A percentile compares a stretch with the other conserved stretches of the same genome.
phyloP scores from a whole-genome alignment of 2,888 invertebrate genomes.

The Athalia rosae region DNA sequence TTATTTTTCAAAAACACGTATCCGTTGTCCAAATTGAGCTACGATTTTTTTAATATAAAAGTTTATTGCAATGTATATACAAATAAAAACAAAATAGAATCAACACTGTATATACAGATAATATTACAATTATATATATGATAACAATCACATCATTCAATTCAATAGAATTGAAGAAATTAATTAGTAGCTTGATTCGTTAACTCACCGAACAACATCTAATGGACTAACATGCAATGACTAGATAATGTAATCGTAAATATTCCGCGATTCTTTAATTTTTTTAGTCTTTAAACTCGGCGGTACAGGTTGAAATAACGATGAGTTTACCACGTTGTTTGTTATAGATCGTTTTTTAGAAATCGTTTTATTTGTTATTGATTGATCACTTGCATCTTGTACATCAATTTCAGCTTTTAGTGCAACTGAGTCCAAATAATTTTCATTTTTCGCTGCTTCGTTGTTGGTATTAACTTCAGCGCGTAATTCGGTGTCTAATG shows the following conservation, averaged over 20 bases:
- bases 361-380: neutral
- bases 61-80: neutral
- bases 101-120: too few species aligned
- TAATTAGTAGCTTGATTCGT: neutral
- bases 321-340: neutral
- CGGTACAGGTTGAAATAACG: neutral
- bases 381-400: neutral
- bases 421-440: neutral
- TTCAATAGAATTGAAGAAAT: neutral
- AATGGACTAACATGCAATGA: too few species aligned
- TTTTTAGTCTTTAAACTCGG: neutral
- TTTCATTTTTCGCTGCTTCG: neutral
- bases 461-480: neutral
- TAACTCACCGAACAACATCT: neutral
- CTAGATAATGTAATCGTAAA: constrained; percentile 27
- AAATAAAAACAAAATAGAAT: too few species aligned
- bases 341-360: neutral
- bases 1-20: too few species aligned
- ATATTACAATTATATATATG: too few species aligned
- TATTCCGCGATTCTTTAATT: constrained; percentile 10
- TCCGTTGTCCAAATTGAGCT: too few species aligned
- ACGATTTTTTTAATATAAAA: too few species aligned
- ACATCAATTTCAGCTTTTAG: neutral
- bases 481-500: neutral
- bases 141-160: neutral